These are phyloP conservation scores for Gymnoscopelus microlampas DNA, from an alignment of 2,797 vertebrate genomes.

Conservation along the genomic window DNA sequence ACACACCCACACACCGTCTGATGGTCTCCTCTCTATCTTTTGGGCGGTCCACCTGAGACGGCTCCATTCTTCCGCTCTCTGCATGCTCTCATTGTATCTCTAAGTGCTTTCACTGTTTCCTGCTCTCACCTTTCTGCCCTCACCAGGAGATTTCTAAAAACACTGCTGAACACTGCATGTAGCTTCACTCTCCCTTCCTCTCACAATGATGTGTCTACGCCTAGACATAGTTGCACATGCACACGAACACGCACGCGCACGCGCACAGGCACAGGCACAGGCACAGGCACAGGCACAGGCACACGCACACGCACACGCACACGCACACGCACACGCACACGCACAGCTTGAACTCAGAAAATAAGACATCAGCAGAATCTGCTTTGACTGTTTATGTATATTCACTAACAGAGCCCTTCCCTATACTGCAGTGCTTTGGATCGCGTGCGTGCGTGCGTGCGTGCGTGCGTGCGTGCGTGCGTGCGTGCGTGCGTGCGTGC, in stretches of 20 bases:
- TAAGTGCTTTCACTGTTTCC: slow-evolving; percentile 21
- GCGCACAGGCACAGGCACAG: neutral
- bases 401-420: neutral
- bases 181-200: neutral
- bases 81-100: neutral
- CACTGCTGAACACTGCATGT: slow-evolving; percentile 8
- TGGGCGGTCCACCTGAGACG: slow-evolving; percentile 11
- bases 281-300: neutral
- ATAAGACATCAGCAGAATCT: slow-evolving; percentile 31
- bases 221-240: neutral
- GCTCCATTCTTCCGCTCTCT: slow-evolving; percentile 2
- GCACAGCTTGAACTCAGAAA: neutral
- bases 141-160: neutral
- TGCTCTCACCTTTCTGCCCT: slow-evolving; percentile 8
- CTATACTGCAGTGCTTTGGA: neutral
- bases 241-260: neutral
- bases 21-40: neutral
- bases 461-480: neutral
- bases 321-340: slow-evolving; percentile 2
- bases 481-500: neutral
- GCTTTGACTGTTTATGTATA: slow-evolving; percentile 11
- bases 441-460: too few relatives aligned
- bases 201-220: neutral
- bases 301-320: slow-evolving; percentile 4
- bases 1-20: neutral